Conservation (phyloP, 2,797 vertebrate species). For the Selene dorsalis region DNA sequence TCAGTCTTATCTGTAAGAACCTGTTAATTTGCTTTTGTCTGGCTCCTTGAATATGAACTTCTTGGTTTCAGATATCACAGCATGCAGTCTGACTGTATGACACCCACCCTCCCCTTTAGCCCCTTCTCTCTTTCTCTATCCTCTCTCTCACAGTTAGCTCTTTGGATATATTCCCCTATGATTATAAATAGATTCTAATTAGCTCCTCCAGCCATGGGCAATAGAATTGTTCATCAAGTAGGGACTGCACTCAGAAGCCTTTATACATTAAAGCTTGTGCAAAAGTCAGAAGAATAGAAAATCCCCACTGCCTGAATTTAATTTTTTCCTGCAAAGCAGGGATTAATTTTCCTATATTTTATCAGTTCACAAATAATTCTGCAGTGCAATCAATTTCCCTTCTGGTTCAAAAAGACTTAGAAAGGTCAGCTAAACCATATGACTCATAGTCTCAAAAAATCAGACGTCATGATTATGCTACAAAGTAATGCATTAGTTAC, state of each 20-base stretch:
- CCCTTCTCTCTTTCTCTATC: conserved; percentile 36
- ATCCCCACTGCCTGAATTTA: conserved; percentile 64
- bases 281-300: conserved; percentile 71
- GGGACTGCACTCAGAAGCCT: conserved; percentile 62
- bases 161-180: conserved; percentile 78
- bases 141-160: conserved; percentile 48
- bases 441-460: conserved; percentile 36
- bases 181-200: conserved; percentile 87
- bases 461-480: not conserved
- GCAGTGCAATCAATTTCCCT: conserved; percentile 44
- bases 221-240: conserved; percentile 79
- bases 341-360: conserved; percentile 65
- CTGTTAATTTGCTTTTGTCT: conserved; percentile 56
- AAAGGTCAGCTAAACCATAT: conserved; percentile 45
- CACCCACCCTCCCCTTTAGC: conserved; percentile 26
- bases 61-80: conserved; percentile 59
- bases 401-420: conserved; percentile 32
- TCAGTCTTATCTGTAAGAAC: conserved; percentile 29
- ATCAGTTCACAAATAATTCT: conserved; percentile 63
- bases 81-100: conserved; percentile 47
- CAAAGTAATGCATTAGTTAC: conserved; percentile 1
- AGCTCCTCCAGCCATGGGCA: conserved; percentile 79
- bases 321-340: conserved; percentile 36
- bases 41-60: conserved; percentile 34
- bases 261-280: conserved; percentile 67